Evolutionary conservation across 2,797 vertebrate species (phyloP), one percentile per base, ranked within the genome.

Genomic region (Champsocephalus gunnari): DNA sequence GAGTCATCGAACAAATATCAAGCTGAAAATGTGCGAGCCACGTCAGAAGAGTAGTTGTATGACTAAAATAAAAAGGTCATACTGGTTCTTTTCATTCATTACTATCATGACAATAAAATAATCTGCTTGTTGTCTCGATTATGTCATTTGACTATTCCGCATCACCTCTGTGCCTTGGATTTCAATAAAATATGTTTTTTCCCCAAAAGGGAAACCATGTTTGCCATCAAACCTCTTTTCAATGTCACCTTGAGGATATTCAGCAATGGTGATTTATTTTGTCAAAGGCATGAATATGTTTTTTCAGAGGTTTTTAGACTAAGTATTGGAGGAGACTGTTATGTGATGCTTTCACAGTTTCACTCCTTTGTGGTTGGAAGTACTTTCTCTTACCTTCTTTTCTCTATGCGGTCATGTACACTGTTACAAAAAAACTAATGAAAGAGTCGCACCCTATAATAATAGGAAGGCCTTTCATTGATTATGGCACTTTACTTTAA

Each of bases 181-280:
- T 67, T 51, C 44, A 59, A 55, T 41, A 57, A 71, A 75, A 58
- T 41, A 6, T 41, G 55, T 32, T 13, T 38, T 55, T 84, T 77
- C 74, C 81, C 73, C 51, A 77, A 68, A 64, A 41, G 48, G 62
- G 59, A 79, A 82, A 89, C 89, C 85, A 90, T 84, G 84, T 87
- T 71, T 72, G 81, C 75, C 72, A 67, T 78, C 13, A 80, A 81
- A 84, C 17, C 17, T 57, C 14, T 32, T 61, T 69, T 14, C 56
- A 24, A 71, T 9, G 68, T 72, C 77, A 87, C 48, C 77, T 81
- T 70, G 24, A 24, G 49, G 60, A 71, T 57, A 64, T 85, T 86
- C 66, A 88, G 77, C 44, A 81, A 75, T 5, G 43, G 45, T 41
- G 53, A 74, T 83, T 75, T 75, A 66, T 44, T 75, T 75, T 58